Percentiles rank a stretch among this genome's conserved stretches.
Evolutionary conservation across 2,113 vertebrate species (phyloP).

Genomic region (Phrynosoma platyrhinos): DNA sequence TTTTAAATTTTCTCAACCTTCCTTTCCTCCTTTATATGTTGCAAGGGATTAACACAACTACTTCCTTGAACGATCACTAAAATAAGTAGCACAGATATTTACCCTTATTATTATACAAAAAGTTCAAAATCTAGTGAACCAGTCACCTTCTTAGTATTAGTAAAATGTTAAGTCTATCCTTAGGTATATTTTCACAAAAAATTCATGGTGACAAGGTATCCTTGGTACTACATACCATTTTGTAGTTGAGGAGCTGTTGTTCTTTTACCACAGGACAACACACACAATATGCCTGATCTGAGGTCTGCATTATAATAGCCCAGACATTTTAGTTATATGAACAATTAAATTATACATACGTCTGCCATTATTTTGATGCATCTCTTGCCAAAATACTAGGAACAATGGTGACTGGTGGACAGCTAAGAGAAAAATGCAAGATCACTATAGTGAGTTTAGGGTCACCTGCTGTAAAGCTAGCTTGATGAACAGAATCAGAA

Average conservation of each 20-base stretch:
- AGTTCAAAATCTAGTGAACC: neutral
- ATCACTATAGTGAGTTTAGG: constrained; percentile 58
- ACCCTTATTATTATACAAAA: too few species aligned
- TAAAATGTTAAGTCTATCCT: neutral
- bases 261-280: constrained; percentile 8
- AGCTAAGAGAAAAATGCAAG: constrained; percentile 67
- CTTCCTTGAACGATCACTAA: too few species aligned
- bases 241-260: constrained; percentile 8
- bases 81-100: too few species aligned
- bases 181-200: constrained; percentile 42
- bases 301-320: constrained; percentile 54
- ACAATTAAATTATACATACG: constrained; percentile 63
- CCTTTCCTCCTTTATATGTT: too few species aligned
- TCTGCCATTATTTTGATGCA: constrained; percentile 62
- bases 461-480: constrained; percentile 62
- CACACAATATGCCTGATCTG: constrained; percentile 58
- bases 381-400: constrained; percentile 60
- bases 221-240: constrained; percentile 30
- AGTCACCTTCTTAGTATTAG: neutral
- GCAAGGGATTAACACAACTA: too few species aligned
- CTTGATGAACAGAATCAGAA: constrained; percentile 58
- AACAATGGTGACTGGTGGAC: constrained; percentile 63
- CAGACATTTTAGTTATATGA: constrained; percentile 59
- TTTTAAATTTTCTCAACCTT: too few species aligned
- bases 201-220: constrained; percentile 55